phyloP scores from a whole-genome alignment of 30 jellyfish, hydroid and myxozoan species.

The Sanderia malayensis region DNA sequence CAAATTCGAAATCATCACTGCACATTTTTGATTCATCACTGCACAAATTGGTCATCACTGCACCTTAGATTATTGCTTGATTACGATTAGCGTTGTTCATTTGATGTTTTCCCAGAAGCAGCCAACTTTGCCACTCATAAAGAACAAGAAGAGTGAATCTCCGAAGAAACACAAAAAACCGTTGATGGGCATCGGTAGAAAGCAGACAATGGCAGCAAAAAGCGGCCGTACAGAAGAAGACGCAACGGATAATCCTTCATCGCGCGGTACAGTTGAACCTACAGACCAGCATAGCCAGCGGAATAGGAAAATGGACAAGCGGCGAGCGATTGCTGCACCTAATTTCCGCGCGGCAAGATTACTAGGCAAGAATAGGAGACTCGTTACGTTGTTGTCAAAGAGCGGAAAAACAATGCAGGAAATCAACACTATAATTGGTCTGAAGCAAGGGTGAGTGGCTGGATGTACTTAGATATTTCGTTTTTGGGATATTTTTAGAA shows the following conservation, averaged over 20 bases:
- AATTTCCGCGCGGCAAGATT: constrained; percentile 27
- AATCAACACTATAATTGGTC: constrained; percentile 30
- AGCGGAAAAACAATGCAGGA: constrained; percentile 43
- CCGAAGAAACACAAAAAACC: not conserved
- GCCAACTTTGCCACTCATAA: not conserved
- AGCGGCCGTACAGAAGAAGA: no score
- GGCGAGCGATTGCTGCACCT: not conserved
- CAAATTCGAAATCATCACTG: no score
- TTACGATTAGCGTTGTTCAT: no score
- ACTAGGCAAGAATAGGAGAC: constrained; percentile 19
- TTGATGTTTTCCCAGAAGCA: not conserved
- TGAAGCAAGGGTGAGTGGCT: constrained; percentile 2
- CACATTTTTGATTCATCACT: no score
- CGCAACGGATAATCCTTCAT: no score
- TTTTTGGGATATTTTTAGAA: no score
- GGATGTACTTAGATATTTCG: no score
- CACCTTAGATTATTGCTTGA: no score
- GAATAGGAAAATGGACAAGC: not conserved
- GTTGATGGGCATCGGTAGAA: not conserved
- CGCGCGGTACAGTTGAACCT: not conserved
- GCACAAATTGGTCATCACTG: no score
- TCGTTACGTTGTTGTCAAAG: constrained; percentile 10
- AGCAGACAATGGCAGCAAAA: not conserved
- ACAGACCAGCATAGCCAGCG: not conserved
- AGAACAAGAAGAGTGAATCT: not conserved